Evolutionary conservation across 1,140 invertebrate genomes (phyloP).

Genomic region (Tribolium madens): DNA sequence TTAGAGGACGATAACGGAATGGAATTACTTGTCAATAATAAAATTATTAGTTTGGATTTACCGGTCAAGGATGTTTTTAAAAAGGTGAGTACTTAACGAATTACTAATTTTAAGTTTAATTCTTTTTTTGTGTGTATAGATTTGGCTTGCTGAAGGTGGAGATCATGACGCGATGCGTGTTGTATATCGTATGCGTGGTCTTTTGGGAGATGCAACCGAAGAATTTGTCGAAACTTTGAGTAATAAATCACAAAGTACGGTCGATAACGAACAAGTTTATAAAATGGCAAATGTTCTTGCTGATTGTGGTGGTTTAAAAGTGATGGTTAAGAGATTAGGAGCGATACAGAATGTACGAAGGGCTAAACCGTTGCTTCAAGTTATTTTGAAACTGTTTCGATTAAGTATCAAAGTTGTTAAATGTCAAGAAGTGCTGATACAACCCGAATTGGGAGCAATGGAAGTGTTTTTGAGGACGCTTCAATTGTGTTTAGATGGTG

Average conservation of each 20-base stretch:
- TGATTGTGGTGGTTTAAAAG: conserved; percentile 86
- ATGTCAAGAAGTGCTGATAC: conserved; percentile 77
- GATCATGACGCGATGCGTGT: conserved; percentile 96
- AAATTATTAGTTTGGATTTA: conserved; percentile 97
- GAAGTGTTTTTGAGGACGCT: conserved; percentile 77
- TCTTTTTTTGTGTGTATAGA: too few species aligned
- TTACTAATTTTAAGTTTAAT: too few species aligned
- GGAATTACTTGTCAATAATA: conserved; percentile 98
- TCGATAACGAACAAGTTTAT: conserved; percentile 96
- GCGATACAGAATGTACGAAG: conserved; percentile 76
- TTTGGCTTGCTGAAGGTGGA: conserved; percentile 88
- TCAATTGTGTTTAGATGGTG: conserved; percentile 75
- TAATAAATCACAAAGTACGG: conserved; percentile 87
- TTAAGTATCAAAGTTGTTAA: conserved; percentile 84
- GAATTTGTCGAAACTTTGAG: conserved; percentile 97
- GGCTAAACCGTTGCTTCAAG: conserved; percentile 84
- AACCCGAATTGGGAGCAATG: conserved; percentile 78
- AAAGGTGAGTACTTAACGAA: too few species aligned
- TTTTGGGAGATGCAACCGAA: conserved; percentile 97
- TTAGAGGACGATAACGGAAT: conserved; percentile 98
- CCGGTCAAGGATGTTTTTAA: conserved; percentile 94
- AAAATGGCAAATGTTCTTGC: conserved; percentile 80
- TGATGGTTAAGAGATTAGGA: conserved; percentile 79
- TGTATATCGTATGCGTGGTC: conserved; percentile 98
- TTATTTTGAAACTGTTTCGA: conserved; percentile 86